Evolutionary conservation across 2,888 invertebrate genomes (phyloP), one percentile per base, ranked within the genome.

Genomic region (Hirtodrosophila histrioides): DNA sequence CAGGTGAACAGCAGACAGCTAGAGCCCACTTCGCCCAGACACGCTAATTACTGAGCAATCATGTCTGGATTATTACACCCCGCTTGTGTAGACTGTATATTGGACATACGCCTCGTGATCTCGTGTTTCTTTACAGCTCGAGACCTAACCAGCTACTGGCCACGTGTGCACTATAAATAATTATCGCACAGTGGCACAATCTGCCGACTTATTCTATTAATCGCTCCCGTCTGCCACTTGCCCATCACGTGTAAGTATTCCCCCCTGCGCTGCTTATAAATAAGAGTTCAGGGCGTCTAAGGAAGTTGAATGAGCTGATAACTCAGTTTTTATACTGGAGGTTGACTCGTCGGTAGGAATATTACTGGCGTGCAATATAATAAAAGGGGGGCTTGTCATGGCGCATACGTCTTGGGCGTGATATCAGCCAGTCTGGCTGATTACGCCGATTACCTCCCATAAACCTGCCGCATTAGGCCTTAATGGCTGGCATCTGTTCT

Each of bases 111-210:
- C 37, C 56, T 27, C 50, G 63, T 51, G 37, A 29, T 35, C 40
- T 53, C 24, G 27, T 27, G 11, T 60, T 37, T 17, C 39, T 5
- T 27, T 3, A 24, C 11, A 27, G 9, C 23, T 23, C 35, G 29
- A 10, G 35, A 29, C 33, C 4, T 5, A 33, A 12, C 17, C 80
- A 83, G 58, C 61, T 46, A 57, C 63, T 57, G 61, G 11, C 78
- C 77, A 68, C 86, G 86, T 81, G 79, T 23, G 40, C 37, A 4
- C 1, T 7, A n/a, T 7, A 40, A 24, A 37, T 56, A 56, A 56
- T 45, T 41, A 48, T 12, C 53, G 11, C 5, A 45, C 53, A 56
- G 51, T 45, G 45, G 43, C 51, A 40, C 37, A 66, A 64, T 75
- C 49, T 23, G 27, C 29, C 33, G 64, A 55, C 58, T 37, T 4